Evolutionary conservation across 2,113 vertebrate species (phyloP), one percentile per base, ranked within the genome.

Genomic region (Austrofundulus limnaeus): DNA sequence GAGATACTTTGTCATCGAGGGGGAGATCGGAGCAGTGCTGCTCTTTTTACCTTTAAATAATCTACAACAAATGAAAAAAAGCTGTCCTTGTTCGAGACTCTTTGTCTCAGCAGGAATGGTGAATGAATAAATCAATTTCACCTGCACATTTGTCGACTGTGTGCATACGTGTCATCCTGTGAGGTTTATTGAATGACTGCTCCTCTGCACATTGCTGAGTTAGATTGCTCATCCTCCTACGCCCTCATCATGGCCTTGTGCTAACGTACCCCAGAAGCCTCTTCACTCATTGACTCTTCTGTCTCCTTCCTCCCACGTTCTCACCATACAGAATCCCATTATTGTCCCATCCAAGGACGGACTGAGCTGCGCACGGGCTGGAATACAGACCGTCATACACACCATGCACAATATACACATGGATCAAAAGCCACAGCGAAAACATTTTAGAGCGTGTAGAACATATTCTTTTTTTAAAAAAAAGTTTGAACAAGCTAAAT

Each of bases 241-340:
- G 78, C 87, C 39, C 83, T 85, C 72, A 79, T 85, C 79, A 85
- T 80, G 81, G 88, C 81, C 85, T 83, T 69, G 81, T 34, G 68
- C 73, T 90, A 89, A 91, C 89, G 89, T 87, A 88, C 85, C 85
- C 75, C 85, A 81, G 77, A 89, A 85, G 87, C 87, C 91, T 90
- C 91, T 86, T 92, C 91, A 91, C 88, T 92, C 90, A 88, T 91
- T 89, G 87, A 89, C 85, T 89, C 88, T 63, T 89, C 84, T 89
- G 90, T 90, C 83, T 81, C 80, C 84, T 84, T 88, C 88, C 89
- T 86, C 91, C 91, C 89, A 92, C 90, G 59, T 70, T 61, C 61
- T 62, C 17, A 28, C 80, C 16, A 49, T 53, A 75, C 81, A 91
- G 90, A 91, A 92, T 90, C 85, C 80, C 11, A 68, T 86, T 66